Percentiles rank a stretch among this genome's conserved stretches.
phyloP scores from a whole-genome alignment of 2,113 vertebrate species.

The Coryphaenoides rupestris region DNA sequence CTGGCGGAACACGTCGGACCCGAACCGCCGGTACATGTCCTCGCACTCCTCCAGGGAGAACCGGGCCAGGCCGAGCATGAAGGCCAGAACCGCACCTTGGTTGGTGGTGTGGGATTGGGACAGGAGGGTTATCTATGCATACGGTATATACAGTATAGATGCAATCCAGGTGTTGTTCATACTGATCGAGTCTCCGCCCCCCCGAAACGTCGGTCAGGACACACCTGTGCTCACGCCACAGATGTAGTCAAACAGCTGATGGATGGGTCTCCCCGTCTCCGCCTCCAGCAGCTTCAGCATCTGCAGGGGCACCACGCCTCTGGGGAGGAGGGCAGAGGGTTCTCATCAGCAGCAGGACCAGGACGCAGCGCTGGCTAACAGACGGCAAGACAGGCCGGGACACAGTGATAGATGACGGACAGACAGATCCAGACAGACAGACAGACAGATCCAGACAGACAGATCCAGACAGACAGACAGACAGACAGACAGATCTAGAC shows the following conservation, averaged over 20 bases:
- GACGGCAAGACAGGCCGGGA: too few species aligned
- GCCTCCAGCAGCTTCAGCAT: conserved; percentile 68
- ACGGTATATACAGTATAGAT: too few species aligned
- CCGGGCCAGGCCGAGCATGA: conserved; percentile 67
- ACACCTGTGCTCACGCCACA: conserved; percentile 77
- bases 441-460: too few species aligned
- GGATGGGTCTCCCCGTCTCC: conserved; percentile 64
- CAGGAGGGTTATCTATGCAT: too few species aligned
- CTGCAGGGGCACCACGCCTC: conserved; percentile 71
- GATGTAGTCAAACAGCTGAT: conserved; percentile 75
- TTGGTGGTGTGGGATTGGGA: not conserved
- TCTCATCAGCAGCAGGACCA: too few species aligned
- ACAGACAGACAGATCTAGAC: not conserved
- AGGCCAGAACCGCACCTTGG: conserved; percentile 72
- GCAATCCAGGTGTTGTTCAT: not conserved
- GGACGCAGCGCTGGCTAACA: too few species aligned
- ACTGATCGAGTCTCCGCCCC: not conserved
- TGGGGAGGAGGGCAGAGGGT: conserved; percentile 25
- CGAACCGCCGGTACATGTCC: conserved; percentile 71
- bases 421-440: too few species aligned
- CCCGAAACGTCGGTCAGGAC: conserved; percentile 3
- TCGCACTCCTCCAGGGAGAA: conserved; percentile 69
- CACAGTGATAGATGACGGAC: too few species aligned
- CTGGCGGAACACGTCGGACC: conserved; percentile 71
- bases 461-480: too few species aligned